Percentiles rank a stretch among this genome's conserved stretches.
Evolutionary conservation across 1,140 invertebrate genomes (phyloP).

Genomic region (Coboldia fuscipes): DNA sequence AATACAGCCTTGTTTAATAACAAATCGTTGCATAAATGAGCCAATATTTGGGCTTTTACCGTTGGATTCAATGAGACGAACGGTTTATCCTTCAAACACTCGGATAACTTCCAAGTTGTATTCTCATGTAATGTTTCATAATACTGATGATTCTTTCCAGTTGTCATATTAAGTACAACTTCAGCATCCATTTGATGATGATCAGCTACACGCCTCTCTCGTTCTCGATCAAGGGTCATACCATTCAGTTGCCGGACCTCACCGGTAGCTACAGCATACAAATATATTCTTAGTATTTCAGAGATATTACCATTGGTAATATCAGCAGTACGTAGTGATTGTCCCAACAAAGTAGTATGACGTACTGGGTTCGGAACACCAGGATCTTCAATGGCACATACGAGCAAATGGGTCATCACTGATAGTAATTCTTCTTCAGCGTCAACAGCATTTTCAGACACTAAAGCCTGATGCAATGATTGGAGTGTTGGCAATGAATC

Average conservation of each 20-base stretch:
- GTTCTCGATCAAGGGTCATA: constrained; percentile 49
- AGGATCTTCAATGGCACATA: constrained; percentile 86
- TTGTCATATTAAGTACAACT: constrained; percentile 32
- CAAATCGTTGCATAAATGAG: constrained; percentile 83
- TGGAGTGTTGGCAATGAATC: constrained; percentile 70
- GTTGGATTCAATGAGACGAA: constrained; percentile 71
- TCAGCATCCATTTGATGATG: constrained; percentile 50
- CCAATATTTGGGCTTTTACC: constrained; percentile 68
- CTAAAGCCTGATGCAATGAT: constrained; percentile 62
- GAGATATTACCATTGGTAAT: constrained; percentile 81
- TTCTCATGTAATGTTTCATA: constrained; percentile 55
- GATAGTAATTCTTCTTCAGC: constrained; percentile 73
- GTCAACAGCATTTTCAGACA: constrained; percentile 44
- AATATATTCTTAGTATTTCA: constrained; percentile 75
- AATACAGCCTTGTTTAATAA: constrained; percentile 77
- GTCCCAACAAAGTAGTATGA: constrained; percentile 69
- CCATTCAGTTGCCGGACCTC: constrained; percentile 63
- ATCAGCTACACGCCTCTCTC: constrained; percentile 52
- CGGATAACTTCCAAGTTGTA: constrained; percentile 42
- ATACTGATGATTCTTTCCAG: constrained; percentile 51
- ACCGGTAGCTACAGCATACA: constrained; percentile 65
- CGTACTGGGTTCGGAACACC: constrained; percentile 74
- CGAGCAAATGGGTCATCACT: constrained; percentile 71
- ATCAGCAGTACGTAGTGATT: constrained; percentile 77
- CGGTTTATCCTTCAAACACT: constrained; percentile 53